Evolutionary conservation across 2,113 vertebrate species (phyloP).

Genomic region (Galeopterus variegatus): DNA sequence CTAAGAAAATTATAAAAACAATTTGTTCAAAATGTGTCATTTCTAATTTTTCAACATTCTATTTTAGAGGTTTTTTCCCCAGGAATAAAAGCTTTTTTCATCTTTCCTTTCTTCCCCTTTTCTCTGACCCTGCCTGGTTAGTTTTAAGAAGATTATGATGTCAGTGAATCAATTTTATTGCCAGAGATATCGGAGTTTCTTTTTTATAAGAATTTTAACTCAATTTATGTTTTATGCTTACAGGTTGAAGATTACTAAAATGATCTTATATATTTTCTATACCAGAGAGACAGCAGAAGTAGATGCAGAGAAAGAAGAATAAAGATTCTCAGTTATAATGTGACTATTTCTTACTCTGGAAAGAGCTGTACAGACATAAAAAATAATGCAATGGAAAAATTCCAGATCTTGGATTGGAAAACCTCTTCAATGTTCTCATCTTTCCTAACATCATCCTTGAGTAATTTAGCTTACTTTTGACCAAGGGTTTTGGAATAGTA

Average conservation of each 20-base stretch:
- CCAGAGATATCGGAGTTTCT: not conserved
- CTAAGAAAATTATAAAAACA: not conserved
- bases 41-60: not conserved
- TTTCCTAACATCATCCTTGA: not conserved
- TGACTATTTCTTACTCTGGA: not conserved
- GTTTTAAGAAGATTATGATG: slow-evolving; percentile 32
- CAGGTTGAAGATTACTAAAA: not conserved
- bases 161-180: not conserved
- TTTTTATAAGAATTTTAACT: slow-evolving; percentile 23
- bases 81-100: not conserved
- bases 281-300: not conserved
- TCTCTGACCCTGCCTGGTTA: not conserved
- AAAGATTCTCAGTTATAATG: not conserved
- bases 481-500: not conserved
- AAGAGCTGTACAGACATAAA: not conserved
- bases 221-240: not conserved
- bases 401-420: not conserved
- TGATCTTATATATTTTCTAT: not conserved
- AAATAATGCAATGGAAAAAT: not conserved
- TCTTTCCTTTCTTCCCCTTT: not conserved
- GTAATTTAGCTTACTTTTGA: not conserved
- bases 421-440: not conserved
- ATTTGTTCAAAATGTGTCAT: slow-evolving; percentile 31
- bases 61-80: not conserved
- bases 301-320: not conserved